These are phyloP conservation scores for Takifugu ocellatus DNA, from an alignment of 2,797 vertebrate species.

Conservation along the genomic window DNA sequence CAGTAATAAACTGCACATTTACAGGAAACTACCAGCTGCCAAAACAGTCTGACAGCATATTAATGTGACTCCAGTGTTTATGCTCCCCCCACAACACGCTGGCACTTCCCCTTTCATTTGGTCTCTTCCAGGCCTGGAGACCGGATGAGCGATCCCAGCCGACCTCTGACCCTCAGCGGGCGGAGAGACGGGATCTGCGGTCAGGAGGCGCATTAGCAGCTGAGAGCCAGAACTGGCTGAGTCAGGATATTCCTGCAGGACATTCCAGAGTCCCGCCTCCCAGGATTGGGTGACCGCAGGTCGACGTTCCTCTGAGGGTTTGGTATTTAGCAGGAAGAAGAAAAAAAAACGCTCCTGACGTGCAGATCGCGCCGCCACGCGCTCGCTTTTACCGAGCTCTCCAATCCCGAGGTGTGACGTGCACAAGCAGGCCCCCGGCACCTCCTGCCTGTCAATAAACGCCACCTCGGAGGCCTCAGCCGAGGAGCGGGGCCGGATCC, in stretches of 20 bases:
- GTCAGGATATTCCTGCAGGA: constrained; percentile 63
- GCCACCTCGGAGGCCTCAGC: constrained; percentile 21
- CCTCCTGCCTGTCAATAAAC: constrained; percentile 27
- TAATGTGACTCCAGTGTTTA: no score
- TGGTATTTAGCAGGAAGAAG: constrained; percentile 42
- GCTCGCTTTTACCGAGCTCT: constrained; percentile 16
- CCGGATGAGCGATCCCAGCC: constrained; percentile 51
- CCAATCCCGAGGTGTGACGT: constrained; percentile 26
- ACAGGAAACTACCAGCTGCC: constrained; percentile 4
- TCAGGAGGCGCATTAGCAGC: constrained; percentile 63
- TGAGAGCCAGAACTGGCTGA: constrained; percentile 57
- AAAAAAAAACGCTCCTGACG: constrained; percentile 19
- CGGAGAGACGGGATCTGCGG: constrained; percentile 49
- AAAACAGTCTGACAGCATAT: constrained; percentile 1
- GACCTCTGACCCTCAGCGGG: constrained; percentile 63
- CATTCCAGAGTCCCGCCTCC: constrained; percentile 45
- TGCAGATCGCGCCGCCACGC: constrained; percentile 20
- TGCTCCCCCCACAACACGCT: neutral
- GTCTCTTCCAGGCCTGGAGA: constrained; percentile 43
- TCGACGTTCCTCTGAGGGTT: constrained; percentile 44
- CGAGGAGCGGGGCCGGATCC: constrained; percentile 25
- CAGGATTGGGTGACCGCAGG: constrained; percentile 51
- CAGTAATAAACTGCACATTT: constrained; percentile 8
- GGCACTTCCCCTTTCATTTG: constrained; percentile 30
- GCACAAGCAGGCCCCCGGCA: constrained; percentile 18